Base-by-base conservation (phyloP, 1,140 invertebrate genomes). In the Parasteatoda tepidariorum region DNA sequence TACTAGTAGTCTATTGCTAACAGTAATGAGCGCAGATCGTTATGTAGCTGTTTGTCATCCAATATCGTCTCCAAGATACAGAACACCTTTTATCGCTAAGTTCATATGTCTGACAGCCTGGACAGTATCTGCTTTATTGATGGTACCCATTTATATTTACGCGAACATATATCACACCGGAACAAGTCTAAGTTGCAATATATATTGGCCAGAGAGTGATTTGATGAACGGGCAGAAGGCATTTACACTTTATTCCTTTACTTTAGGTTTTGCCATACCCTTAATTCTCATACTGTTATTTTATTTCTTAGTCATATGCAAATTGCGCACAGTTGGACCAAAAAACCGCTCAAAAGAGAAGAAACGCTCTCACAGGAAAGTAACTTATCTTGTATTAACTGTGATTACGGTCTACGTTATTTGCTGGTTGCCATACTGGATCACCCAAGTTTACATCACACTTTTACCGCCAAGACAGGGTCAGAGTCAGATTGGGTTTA, bases 401-500 rank as follows among this genome's bases (percentile, higher is more conserved):
- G 96, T 99, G 9, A 97, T 99, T 78, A 94, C 95, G 0, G 97
- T 98, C 0, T 99, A 99, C 89, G 93, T 99, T 0, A 89, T 97
- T 18, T 99, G 98, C 89, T 99, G 97, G 97, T 90, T 97, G 34
- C 97, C 97, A 0, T 98, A 98, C 88, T 99, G 97, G 97, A 92
- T 97, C 4, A 95, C 94, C 0, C 93, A 94, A 86, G 87, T 92
- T 59, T 86, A 87, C 75, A 85, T 88, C 24, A 86, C 86, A 5
- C 86, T 88, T 41, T 24, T 83, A 30, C 78, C 84, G 3, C 73
- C 87, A 4, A 73, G 59, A 9, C 70, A 82, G 15, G 41, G 68
- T 0, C 90, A 93, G 70, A 93, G 92, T 73, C 93, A 94, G 62
- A 92, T 92, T 9, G 92, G 91, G 0, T 91, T 96, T 84, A 94